Evolutionary conservation across 2,888 invertebrate genomes (phyloP), one percentile per base, ranked within the genome.

Genomic region (Plemyria rubiginata): DNA sequence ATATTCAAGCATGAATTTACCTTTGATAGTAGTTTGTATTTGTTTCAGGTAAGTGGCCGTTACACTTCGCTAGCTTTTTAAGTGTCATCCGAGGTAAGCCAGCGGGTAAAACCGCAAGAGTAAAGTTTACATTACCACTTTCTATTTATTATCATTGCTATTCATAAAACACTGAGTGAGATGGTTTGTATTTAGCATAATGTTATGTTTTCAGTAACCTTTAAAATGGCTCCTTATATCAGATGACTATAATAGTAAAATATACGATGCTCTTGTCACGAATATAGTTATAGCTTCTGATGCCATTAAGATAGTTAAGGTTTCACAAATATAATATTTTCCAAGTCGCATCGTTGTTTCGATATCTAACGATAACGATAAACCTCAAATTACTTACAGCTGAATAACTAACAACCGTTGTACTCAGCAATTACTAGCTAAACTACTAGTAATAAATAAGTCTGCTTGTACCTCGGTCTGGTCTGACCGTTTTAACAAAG

Each of bases 171-270:
- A 74, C 77, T 78, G 68, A 70, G 67, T 64, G 65, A 59, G 68
- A 70, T 66, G 62, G 67, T 28, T 48, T 16, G 22, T 9, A 46
- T 40, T 28, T 48, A 75, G 74, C 76, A 77, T 79, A 78, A 75
- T 77, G 73, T 65, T 74, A 72, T 73, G 70, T 74, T 76, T 77
- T 73, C 70, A 70, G 70, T 73, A 67, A 78, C 70, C 74, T 75
- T 75, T 74, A 60, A 61, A 73, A 74, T 73, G 68, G 55, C 62
- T 67, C 59, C 58, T 68, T 75, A 73, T 69, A 74, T 72, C 29
- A n/a, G 64, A 51, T 38, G 61, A 60, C 67, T 70, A 73, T 76
- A 73, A 73, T 70, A 61, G 60, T 71, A 68, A 76, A 71, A 65
- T 66, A 66, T 61, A 60, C 51, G 52, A 60, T 45, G 54, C 41